A percentile compares a stretch with the other conserved stretches of the same genome.
Evolutionary conservation across 2,888 invertebrate genomes (phyloP).

Genomic region (Philereme transversata): DNA sequence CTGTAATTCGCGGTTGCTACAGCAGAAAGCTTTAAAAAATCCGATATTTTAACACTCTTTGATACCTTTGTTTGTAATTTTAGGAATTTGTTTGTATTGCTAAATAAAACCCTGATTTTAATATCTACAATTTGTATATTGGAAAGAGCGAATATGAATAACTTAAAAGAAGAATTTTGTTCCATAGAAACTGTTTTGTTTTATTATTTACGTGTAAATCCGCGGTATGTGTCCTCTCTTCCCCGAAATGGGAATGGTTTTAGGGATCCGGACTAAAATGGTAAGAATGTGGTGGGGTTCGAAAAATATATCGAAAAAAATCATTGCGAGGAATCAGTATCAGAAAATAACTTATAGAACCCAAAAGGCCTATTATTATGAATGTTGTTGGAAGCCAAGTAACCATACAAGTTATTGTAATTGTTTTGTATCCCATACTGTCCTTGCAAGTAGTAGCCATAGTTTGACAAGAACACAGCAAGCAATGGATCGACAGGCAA

Average conservation of each 20-base stretch:
- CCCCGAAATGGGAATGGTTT: too few species aligned
- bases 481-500: conserved; percentile 84
- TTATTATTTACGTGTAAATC: too few species aligned
- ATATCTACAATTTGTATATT: neutral
- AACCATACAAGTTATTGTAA: conserved; percentile 83
- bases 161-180: too few species aligned
- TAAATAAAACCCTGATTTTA: neutral
- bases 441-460: conserved; percentile 83
- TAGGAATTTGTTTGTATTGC: neutral
- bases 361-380: conserved; percentile 87
- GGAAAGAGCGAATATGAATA: too few species aligned
- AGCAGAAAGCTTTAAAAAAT: conserved; percentile 18
- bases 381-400: conserved; percentile 86
- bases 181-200: too few species aligned
- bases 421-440: conserved; percentile 60
- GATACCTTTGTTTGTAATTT: conserved; percentile 7
- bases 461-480: conserved; percentile 85
- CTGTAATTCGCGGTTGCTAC: conserved; percentile 27
- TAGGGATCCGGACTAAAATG: too few species aligned
- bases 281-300: too few species aligned
- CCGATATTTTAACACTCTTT: conserved; percentile 19
- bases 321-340: conserved; percentile 59
- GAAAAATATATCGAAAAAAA: neutral
- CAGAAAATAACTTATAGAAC: conserved; percentile 81
- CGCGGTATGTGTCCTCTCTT: too few species aligned